Evolutionary conservation across 2,888 invertebrate genomes (phyloP).

Genomic region (Diadegma fenestrale): DNA sequence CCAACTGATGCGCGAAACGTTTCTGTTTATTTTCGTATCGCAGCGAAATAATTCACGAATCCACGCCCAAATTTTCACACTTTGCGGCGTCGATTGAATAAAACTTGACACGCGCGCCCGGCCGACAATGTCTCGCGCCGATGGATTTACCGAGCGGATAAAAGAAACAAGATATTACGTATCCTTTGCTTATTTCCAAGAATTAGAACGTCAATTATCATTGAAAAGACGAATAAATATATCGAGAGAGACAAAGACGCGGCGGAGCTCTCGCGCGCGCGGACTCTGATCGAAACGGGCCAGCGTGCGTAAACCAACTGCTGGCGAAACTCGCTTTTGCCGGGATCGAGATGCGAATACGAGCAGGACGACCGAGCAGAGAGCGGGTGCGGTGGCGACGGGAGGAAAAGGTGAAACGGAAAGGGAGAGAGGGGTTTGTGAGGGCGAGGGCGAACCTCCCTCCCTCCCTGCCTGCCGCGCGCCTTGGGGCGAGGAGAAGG

Average conservation of each 20-base stretch:
- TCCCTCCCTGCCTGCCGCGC: constrained; percentile 33
- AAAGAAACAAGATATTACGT: not conserved
- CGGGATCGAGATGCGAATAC: constrained; percentile 39
- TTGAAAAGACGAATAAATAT: not conserved
- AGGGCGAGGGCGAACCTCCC: constrained; percentile 41
- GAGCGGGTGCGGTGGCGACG: not conserved
- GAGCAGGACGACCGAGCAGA: constrained; percentile 8
- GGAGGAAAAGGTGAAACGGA: constrained; percentile 15
- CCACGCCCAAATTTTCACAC: constrained; percentile 55
- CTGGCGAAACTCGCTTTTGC: constrained; percentile 62
- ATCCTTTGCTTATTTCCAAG: not conserved
- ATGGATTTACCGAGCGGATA: no score
- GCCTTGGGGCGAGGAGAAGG: constrained; percentile 28
- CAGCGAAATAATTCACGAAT: constrained; percentile 22
- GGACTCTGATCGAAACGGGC: constrained; percentile 60
- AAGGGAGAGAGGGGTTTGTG: not conserved
- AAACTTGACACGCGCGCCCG: not conserved
- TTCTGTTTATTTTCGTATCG: not conserved
- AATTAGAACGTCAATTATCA: not conserved
- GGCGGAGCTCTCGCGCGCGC: constrained; percentile 38
- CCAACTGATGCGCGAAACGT: constrained; percentile 20
- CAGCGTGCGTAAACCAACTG: constrained; percentile 67
- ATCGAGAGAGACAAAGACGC: not conserved
- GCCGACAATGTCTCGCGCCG: not conserved
- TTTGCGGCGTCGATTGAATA: constrained; percentile 3